phyloP scores from a whole-genome alignment of 1,140 invertebrate species.

The Branchinecta lindahli region DNA sequence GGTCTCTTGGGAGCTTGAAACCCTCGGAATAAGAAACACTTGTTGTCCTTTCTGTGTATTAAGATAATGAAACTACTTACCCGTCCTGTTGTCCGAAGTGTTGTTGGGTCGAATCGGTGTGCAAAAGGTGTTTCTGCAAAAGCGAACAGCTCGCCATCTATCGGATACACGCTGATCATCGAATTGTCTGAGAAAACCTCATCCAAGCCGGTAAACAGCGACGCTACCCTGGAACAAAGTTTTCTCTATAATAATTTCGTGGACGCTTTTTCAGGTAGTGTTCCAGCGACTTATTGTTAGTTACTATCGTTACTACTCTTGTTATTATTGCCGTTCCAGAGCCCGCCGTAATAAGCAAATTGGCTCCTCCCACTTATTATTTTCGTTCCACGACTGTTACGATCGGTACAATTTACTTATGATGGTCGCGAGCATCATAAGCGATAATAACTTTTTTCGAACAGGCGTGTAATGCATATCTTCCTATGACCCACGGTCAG shows the following conservation, averaged over 20 bases:
- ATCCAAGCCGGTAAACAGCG: constrained; percentile 45
- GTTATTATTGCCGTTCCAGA: too few species aligned
- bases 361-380: too few species aligned
- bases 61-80: constrained; percentile 24
- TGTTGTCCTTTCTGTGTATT: not conserved
- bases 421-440: too few species aligned
- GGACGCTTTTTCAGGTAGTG: too few species aligned
- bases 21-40: constrained; percentile 17
- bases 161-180: constrained; percentile 75
- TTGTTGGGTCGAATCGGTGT: constrained; percentile 53
- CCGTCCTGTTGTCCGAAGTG: constrained; percentile 43
- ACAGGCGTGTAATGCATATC: too few species aligned
- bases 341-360: too few species aligned
- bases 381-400: too few species aligned
- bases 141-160: constrained; percentile 66
- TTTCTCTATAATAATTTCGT: not conserved
- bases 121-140: constrained; percentile 65
- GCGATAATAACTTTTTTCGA: too few species aligned
- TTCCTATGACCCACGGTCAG: too few species aligned
- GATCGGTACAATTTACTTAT: too few species aligned
- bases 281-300: too few species aligned
- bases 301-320: too few species aligned
- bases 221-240: constrained; percentile 37
- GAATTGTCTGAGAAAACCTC: constrained; percentile 57
- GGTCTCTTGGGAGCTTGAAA: constrained; percentile 16